Conservation (phyloP, 2,888 invertebrate species). For the Deroplatys truncata region DNA sequence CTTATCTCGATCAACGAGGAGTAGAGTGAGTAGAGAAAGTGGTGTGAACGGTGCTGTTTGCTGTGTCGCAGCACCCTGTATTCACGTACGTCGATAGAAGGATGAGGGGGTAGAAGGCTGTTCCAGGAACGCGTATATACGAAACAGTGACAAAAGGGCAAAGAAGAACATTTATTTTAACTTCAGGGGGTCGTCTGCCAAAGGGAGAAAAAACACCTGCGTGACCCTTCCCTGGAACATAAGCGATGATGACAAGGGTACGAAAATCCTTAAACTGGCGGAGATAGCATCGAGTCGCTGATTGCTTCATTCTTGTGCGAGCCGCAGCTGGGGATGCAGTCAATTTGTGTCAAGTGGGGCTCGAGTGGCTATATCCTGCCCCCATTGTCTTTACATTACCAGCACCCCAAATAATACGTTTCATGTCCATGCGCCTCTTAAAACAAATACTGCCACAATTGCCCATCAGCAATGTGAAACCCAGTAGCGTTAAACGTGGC, state of each 20-base stretch:
- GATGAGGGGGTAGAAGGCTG: not conserved
- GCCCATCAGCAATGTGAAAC: too few relatives aligned
- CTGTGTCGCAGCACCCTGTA: not conserved
- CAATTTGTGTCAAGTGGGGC: not conserved
- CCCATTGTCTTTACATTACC: too few relatives aligned
- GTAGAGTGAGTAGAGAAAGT: too few relatives aligned
- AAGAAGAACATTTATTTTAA: slow-evolving; percentile 16
- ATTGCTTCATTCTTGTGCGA: not conserved
- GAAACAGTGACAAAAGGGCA: slow-evolving; percentile 13
- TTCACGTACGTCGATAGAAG: not conserved
- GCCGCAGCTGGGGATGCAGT: not conserved
- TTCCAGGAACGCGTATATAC: not conserved
- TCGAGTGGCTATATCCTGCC: not conserved
- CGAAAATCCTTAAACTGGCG: slow-evolving; percentile 8
- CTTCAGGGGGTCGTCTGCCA: slow-evolving; percentile 6
- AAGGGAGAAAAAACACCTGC: slow-evolving; percentile 10
- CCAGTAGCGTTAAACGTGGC: too few relatives aligned
- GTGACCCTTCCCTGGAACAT: not conserved
- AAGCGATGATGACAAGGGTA: not conserved
- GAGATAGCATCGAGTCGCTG: not conserved
- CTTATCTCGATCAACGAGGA: too few relatives aligned
- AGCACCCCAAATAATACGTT: too few relatives aligned
- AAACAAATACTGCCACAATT: too few relatives aligned
- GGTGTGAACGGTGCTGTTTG: too few relatives aligned
- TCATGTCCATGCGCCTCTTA: too few relatives aligned